These are phyloP conservation scores for Chaenogobius annularis DNA, from an alignment of 2,113 vertebrate genomes.

Conservation along the genomic window DNA sequence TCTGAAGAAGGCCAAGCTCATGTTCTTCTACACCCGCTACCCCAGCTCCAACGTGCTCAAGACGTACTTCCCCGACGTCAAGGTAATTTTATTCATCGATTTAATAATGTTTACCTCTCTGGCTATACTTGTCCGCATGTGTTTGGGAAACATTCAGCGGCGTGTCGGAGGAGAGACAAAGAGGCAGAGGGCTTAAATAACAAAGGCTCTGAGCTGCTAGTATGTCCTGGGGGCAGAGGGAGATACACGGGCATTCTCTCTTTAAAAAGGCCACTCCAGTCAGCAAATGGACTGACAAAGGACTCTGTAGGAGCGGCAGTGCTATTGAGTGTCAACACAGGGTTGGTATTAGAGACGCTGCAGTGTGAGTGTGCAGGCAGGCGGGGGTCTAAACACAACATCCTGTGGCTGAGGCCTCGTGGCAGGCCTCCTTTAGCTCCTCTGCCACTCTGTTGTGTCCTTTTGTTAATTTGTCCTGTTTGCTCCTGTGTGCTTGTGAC, in stretches of 20 bases:
- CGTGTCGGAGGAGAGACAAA: slow-evolving; percentile 75
- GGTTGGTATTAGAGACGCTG: slow-evolving; percentile 71
- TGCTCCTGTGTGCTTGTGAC: slow-evolving; percentile 14
- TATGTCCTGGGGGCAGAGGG: slow-evolving; percentile 77
- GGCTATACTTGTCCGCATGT: slow-evolving; percentile 58
- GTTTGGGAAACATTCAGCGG: slow-evolving; percentile 64
- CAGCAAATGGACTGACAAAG: slow-evolving; percentile 82
- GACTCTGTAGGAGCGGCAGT: slow-evolving; percentile 75
- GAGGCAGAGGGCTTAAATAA: slow-evolving; percentile 75
- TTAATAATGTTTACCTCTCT: slow-evolving; percentile 24
- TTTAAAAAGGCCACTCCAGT: slow-evolving; percentile 81
- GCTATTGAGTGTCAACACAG: slow-evolving; percentile 76
- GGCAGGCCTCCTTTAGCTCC: slow-evolving; percentile 48
- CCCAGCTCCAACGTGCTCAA: slow-evolving; percentile 92
- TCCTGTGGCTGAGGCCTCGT: slow-evolving; percentile 66
- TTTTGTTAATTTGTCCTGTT: slow-evolving; percentile 27
- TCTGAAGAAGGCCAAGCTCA: slow-evolving; percentile 96
- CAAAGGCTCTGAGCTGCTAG: slow-evolving; percentile 76
- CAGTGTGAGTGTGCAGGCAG: slow-evolving; percentile 41
- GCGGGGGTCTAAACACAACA: slow-evolving; percentile 67
- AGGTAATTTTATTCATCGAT: slow-evolving; percentile 76
- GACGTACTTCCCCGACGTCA: slow-evolving; percentile 90
- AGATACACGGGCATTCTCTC: slow-evolving; percentile 77
- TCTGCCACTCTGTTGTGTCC: slow-evolving; percentile 32
- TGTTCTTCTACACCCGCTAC: slow-evolving; percentile 98